These are phyloP conservation scores for Arizona elegans DNA, from an alignment of 2,113 vertebrate species.

Conservation along the genomic window DNA sequence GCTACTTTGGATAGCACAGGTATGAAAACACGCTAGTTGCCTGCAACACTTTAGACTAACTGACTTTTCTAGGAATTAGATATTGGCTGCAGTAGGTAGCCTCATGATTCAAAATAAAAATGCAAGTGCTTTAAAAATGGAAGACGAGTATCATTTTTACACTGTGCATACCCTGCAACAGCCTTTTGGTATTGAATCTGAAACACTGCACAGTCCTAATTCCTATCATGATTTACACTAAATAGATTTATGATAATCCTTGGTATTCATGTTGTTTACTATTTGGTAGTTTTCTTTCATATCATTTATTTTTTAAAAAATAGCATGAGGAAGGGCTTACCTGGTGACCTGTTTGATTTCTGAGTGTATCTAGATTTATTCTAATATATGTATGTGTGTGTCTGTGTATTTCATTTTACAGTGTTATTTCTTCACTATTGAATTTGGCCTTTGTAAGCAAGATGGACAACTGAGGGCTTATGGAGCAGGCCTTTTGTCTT, in stretches of 20 bases:
- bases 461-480: constrained; percentile 95
- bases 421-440: constrained; percentile 99
- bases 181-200: not conserved
- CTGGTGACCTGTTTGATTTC: constrained; percentile 16
- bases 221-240: not conserved
- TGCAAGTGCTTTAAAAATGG: not conserved
- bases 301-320: constrained; percentile 33
- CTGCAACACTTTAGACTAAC: not conserved
- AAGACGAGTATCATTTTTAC: not conserved
- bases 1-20: not conserved
- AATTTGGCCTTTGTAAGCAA: constrained; percentile 98
- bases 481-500: constrained; percentile 93
- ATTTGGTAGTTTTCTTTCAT: constrained; percentile 12
- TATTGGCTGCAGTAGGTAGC: not conserved
- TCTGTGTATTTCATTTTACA: constrained; percentile 54
- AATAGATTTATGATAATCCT: not conserved
- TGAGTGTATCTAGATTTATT: not conserved
- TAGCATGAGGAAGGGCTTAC: not conserved
- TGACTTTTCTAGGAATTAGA: not conserved
- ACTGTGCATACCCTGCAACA: not conserved
- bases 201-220: not conserved
- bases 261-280: not conserved
- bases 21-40: not conserved
- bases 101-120: not conserved
- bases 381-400: not conserved